Percentiles rank a stretch among this genome's conserved stretches.
Conservation (phyloP, 2,888 invertebrate genomes). For the Criorhina ranunculi region DNA sequence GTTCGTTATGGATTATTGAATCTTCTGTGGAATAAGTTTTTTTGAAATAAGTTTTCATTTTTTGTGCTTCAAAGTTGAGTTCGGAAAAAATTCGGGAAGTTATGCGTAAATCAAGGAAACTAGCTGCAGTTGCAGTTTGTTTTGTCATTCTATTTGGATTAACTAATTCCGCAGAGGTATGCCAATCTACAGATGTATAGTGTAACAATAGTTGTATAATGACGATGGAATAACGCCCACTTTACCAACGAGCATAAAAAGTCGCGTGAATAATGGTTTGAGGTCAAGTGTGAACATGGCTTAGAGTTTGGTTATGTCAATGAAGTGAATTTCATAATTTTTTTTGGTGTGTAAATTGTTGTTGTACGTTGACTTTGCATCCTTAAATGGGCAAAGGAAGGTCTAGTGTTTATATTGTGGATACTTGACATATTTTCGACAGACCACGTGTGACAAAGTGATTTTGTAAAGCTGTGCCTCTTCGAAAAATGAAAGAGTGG, state of each 20-base stretch:
- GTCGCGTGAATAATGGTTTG: conserved; percentile 20
- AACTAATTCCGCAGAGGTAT: conserved; percentile 53
- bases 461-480: too few species aligned
- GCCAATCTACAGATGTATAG: background rate
- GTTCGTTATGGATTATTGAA: conserved; percentile 43
- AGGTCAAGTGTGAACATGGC: conserved; percentile 42
- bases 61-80: conserved; percentile 15
- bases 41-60: background rate
- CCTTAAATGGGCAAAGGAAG: conserved; percentile 16
- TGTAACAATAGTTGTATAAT: conserved; percentile 1
- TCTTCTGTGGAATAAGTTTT: conserved; percentile 12
- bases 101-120: conserved; percentile 42
- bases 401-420: background rate
- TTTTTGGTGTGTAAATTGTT: background rate
- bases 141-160: conserved; percentile 41
- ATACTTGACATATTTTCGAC: conserved; percentile 12
- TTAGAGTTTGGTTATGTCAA: background rate
- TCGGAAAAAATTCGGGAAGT: background rate
- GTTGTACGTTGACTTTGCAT: conserved; percentile 18
- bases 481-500: too few species aligned
- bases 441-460: background rate
- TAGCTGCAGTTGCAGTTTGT: conserved; percentile 21
- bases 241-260: background rate
- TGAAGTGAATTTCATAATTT: background rate
- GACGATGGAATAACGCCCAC: background rate